phyloP scores from a whole-genome alignment of 2,113 vertebrate genomes.

The Amia ocellicauda region DNA sequence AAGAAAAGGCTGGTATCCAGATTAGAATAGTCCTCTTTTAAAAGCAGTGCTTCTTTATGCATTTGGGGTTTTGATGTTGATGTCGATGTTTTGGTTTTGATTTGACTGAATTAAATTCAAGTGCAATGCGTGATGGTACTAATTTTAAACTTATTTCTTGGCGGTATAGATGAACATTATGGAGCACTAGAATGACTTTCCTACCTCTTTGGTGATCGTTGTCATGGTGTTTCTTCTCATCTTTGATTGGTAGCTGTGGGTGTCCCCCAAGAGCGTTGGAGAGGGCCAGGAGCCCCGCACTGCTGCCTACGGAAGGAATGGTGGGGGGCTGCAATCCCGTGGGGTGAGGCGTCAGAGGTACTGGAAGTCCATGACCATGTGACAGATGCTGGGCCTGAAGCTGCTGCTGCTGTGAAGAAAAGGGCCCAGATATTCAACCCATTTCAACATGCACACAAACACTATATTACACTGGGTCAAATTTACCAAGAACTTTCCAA shows the following conservation, averaged over 20 bases:
- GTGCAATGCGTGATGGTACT: no score
- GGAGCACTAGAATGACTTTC: neutral
- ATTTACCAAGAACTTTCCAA: no score
- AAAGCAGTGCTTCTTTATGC: no score
- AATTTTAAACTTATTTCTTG: no score
- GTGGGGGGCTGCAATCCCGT: slow-evolving; percentile 74
- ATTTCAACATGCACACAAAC: slow-evolving; percentile 24
- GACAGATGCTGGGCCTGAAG: slow-evolving; percentile 83
- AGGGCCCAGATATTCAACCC: slow-evolving; percentile 72
- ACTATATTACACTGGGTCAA: neutral
- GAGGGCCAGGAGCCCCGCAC: slow-evolving; percentile 74
- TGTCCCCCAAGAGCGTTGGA: slow-evolving; percentile 75
- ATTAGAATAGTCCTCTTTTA: no score
- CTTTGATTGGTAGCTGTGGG: slow-evolving; percentile 77
- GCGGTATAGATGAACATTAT: slow-evolving; percentile 2
- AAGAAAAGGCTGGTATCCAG: no score
- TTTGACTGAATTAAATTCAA: no score
- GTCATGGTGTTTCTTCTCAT: slow-evolving; percentile 82
- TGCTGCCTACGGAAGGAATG: slow-evolving; percentile 76
- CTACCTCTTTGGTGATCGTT: slow-evolving; percentile 82
- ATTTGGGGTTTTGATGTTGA: no score
- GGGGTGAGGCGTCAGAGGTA: slow-evolving; percentile 76
- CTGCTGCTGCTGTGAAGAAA: slow-evolving; percentile 83
- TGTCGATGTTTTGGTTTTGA: no score
- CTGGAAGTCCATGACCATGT: slow-evolving; percentile 76